Conservation (phyloP, 2,888 invertebrate species). For the Branchipolynoe longqiensis region DNA sequence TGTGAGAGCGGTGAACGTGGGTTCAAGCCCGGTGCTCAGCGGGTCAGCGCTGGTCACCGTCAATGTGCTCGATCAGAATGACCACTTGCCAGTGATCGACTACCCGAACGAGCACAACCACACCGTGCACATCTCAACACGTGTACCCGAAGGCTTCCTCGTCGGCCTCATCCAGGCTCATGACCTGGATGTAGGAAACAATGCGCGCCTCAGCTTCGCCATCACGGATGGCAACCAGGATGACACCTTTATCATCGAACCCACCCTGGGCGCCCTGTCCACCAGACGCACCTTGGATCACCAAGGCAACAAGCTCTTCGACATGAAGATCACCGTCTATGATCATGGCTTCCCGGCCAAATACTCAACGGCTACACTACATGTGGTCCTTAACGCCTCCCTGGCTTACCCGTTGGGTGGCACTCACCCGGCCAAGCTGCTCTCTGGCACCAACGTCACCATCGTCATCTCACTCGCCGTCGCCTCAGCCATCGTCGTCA, state of each 20-base stretch:
- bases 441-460: conserved; percentile 54
- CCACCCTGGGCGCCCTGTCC: conserved; percentile 31
- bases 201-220: conserved; percentile 47
- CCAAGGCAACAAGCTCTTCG: conserved; percentile 29
- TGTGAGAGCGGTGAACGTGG: conserved; percentile 51
- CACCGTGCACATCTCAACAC: conserved; percentile 54
- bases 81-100: conserved; percentile 59
- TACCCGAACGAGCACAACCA: conserved; percentile 57
- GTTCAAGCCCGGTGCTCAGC: conserved; percentile 35
- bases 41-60: conserved; percentile 48
- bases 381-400: conserved; percentile 55
- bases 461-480: conserved; percentile 59
- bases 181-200: conserved; percentile 55
- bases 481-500: conserved; percentile 53
- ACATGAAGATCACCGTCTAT: conserved; percentile 51
- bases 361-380: conserved; percentile 24
- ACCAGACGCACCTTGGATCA: conserved; percentile 25
- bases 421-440: not conserved
- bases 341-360: conserved; percentile 53
- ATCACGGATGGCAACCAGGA: conserved; percentile 39
- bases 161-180: conserved; percentile 54
- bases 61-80: conserved; percentile 58
- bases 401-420: conserved; percentile 39
- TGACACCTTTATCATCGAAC: conserved; percentile 37
- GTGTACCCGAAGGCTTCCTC: conserved; percentile 56